These are phyloP conservation scores for Danaus melanippus DNA, from an alignment of 1,140 invertebrate genomes.

Conservation along the genomic window DNA sequence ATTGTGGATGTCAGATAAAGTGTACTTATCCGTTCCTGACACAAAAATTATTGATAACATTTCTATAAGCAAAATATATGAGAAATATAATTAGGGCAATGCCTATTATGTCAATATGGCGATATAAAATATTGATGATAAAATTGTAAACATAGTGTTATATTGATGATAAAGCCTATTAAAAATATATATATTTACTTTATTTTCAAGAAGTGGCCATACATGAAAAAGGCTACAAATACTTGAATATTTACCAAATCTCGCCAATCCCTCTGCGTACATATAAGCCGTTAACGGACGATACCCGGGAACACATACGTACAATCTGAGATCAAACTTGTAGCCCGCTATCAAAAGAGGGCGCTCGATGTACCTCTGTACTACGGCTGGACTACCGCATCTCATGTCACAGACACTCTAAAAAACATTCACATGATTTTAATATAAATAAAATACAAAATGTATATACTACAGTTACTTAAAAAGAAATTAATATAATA, in stretches of 20 bases:
- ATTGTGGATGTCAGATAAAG: slow-evolving; percentile 81
- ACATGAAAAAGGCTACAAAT: too few species aligned
- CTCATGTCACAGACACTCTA: slow-evolving; percentile 83
- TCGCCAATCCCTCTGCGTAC: slow-evolving; percentile 82
- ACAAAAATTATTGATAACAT: slow-evolving; percentile 10
- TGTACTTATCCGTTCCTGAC: slow-evolving; percentile 83
- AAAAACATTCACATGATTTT: slow-evolving; percentile 20
- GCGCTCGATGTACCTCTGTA: slow-evolving; percentile 86
- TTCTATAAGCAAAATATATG: not conserved
- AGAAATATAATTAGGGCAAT: too few species aligned
- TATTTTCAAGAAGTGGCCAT: too few species aligned
- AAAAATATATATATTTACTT: too few species aligned
- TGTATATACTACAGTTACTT: too few species aligned
- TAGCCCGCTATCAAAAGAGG: slow-evolving; percentile 85
- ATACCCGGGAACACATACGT: slow-evolving; percentile 85
- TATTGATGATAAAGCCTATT: too few species aligned
- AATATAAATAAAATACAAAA: too few species aligned
- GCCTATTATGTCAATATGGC: too few species aligned
- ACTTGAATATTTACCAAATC: slow-evolving; percentile 69
- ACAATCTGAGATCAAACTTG: slow-evolving; percentile 86
- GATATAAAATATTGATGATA: too few species aligned
- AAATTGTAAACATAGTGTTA: too few species aligned
- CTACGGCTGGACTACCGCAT: slow-evolving; percentile 82
- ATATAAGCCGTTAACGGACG: slow-evolving; percentile 83
- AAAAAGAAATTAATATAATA: slow-evolving; percentile 4